These are phyloP conservation scores for Himalopsyche tibetana DNA, from an alignment of 2,888 invertebrate genomes.

Conservation along the genomic window DNA sequence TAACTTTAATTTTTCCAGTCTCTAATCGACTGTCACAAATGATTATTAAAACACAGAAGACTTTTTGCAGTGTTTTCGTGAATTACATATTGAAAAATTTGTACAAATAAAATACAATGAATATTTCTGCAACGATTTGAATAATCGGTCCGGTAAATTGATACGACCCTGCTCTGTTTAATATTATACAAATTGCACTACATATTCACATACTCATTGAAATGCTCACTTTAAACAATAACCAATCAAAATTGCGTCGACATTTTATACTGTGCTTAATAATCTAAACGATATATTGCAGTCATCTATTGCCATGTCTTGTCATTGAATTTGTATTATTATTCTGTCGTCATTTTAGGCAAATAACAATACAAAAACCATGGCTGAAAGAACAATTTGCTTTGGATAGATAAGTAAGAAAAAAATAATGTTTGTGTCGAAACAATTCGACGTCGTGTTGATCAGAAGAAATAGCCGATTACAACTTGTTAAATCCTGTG, in stretches of 20 bases:
- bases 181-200: not conserved
- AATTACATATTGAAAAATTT: too few relatives aligned
- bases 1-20: too few relatives aligned
- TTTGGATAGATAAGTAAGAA: not conserved
- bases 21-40: too few relatives aligned
- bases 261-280: not conserved
- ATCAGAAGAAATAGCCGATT: not conserved
- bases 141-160: not conserved
- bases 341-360: slow-evolving; percentile 5
- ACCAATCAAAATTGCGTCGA: not conserved
- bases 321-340: slow-evolving; percentile 10
- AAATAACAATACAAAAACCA: not conserved
- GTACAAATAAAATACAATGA: not conserved
- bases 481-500: not conserved
- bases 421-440: not conserved
- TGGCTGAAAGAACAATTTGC: slow-evolving; percentile 9
- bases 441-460: not conserved
- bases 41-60: too few relatives aligned
- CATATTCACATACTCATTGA: not conserved
- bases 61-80: too few relatives aligned
- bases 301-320: not conserved
- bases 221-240: not conserved
- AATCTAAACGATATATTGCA: not conserved
- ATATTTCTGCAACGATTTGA: not conserved
- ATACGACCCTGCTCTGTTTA: not conserved